A percentile compares a stretch with the other conserved stretches of the same genome.
Evolutionary conservation across 1,140 invertebrate species (phyloP).

Genomic region (Scaptodrosophila lebanonensis): DNA sequence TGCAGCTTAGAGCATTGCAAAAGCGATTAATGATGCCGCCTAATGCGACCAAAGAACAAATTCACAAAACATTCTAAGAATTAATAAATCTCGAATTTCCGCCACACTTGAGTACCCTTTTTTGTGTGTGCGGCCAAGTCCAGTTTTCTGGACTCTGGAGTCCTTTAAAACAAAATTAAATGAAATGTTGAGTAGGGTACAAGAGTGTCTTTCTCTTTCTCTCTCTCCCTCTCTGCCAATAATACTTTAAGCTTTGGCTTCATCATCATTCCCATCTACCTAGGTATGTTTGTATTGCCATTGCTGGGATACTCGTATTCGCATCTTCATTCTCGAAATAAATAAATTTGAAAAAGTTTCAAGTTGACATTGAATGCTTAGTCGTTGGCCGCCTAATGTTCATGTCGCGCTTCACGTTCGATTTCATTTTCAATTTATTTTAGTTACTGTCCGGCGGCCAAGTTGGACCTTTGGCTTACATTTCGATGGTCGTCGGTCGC

Average conservation of each 20-base stretch:
- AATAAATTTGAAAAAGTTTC: conserved; percentile 26
- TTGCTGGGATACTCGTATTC: not conserved
- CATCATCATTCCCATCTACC: conserved; percentile 17
- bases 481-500: not conserved
- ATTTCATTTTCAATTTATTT: conserved; percentile 73
- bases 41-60: too few species aligned
- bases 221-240: conserved; percentile 53
- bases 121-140: too few species aligned
- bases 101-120: conserved; percentile 26
- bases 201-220: conserved; percentile 19
- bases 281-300: conserved; percentile 20
- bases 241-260: conserved; percentile 28
- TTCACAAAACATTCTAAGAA: conserved; percentile 60
- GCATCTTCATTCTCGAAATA: too few species aligned
- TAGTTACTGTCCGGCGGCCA: conserved; percentile 8
- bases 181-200: conserved; percentile 61
- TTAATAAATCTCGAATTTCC: conserved; percentile 73
- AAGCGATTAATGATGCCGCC: too few species aligned
- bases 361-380: conserved; percentile 68
- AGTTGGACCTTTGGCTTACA: not conserved
- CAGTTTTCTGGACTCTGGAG: too few species aligned
- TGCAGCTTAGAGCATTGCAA: conserved; percentile 14
- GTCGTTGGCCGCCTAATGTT: conserved; percentile 70
- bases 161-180: not conserved
- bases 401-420: conserved; percentile 71